These are phyloP conservation scores for Pachypeltis micranthus DNA, from an alignment of 1,140 invertebrate species.

Conservation along the genomic window DNA sequence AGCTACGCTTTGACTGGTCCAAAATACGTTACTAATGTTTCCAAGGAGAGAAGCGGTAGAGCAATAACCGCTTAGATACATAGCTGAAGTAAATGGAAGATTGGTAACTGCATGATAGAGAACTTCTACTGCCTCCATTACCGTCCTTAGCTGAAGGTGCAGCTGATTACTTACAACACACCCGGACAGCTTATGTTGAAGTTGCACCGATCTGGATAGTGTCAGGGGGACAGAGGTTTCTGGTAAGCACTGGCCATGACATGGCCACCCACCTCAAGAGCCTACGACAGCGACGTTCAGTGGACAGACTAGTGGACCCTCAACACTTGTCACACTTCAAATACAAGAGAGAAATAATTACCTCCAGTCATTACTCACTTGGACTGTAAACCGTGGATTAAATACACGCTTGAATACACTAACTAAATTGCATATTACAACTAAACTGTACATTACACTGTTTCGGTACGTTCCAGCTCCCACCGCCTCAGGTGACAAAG, in stretches of 20 bases:
- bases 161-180: no score
- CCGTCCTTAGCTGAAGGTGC: no score
- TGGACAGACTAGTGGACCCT: not conserved
- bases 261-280: not conserved
- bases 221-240: not conserved
- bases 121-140: no score
- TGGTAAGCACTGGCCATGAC: not conserved
- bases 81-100: no score
- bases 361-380: not conserved
- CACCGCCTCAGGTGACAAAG: constrained; percentile 10
- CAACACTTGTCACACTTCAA: not conserved
- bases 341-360: not conserved
- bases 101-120: no score
- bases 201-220: not conserved
- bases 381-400: no score
- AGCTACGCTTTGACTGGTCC: no score
- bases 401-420: no score
- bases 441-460: not conserved
- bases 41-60: no score
- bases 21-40: no score
- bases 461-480: constrained; percentile 2
- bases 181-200: not conserved
- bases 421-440: not conserved
- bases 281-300: not conserved
- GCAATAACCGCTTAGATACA: no score